Percentiles rank a stretch among this genome's conserved stretches.
Conservation (phyloP, 2,797 vertebrate genomes). For the Leptoclinus maculatus region DNA sequence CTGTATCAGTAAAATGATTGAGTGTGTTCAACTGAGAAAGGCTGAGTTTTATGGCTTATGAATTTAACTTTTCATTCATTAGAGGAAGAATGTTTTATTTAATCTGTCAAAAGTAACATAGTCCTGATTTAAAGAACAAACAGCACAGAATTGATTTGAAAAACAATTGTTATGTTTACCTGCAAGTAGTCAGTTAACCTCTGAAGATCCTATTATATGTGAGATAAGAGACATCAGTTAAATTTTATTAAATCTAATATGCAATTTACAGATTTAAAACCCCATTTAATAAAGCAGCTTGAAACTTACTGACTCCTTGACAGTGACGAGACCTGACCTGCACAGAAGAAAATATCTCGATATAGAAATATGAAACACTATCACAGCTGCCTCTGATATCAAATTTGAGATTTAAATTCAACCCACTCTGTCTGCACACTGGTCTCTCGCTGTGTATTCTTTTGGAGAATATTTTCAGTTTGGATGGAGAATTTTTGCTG, state of each 20-base stretch:
- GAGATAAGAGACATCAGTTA: constrained; percentile 29
- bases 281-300: neutral
- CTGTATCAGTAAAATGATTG: neutral
- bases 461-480: constrained; percentile 34
- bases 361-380: neutral
- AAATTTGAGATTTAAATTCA: neutral
- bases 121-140: neutral
- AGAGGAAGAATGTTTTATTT: neutral
- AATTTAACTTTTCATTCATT: neutral
- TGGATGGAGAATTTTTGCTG: constrained; percentile 30
- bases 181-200: constrained; percentile 81
- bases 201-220: constrained; percentile 77
- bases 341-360: constrained; percentile 10
- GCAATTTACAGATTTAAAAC: neutral
- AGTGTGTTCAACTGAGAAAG: neutral
- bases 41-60: neutral
- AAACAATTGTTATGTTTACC: constrained; percentile 63
- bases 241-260: neutral
- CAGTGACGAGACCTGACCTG: constrained; percentile 74
- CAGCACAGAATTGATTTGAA: neutral
- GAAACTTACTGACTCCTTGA: constrained; percentile 82
- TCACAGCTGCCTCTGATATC: neutral
- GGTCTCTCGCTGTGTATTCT: constrained; percentile 56
- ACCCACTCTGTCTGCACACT: constrained; percentile 83
- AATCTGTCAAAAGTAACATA: neutral